Evolutionary conservation across 1,140 invertebrate genomes (phyloP).

Genomic region (Euschistus heros): DNA sequence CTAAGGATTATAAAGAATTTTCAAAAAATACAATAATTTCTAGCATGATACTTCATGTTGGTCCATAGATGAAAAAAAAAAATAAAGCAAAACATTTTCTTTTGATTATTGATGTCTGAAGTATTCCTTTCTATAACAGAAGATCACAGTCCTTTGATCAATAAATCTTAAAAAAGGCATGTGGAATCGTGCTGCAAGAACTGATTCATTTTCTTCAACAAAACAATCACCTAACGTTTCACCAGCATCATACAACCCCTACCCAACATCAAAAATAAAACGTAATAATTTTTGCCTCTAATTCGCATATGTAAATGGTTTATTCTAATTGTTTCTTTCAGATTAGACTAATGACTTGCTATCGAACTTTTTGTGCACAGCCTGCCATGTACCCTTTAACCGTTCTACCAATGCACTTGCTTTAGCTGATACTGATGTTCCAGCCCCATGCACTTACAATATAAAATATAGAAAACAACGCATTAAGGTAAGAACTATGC

Average conservation of each 20-base stretch:
- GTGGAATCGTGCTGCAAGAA: no score
- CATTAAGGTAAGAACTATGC: constrained; percentile 19
- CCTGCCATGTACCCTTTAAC: constrained; percentile 6
- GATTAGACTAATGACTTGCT: constrained; percentile 13
- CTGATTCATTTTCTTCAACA: no score
- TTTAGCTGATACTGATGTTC: constrained; percentile 10
- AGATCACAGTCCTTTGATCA: no score
- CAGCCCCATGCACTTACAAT: constrained; percentile 17
- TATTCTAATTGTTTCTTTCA: not conserved
- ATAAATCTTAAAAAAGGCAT: no score
- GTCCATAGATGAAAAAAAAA: no score
- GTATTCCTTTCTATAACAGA: no score
- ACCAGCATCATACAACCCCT: not conserved
- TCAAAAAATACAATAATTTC: no score
- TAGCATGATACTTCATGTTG: no score
- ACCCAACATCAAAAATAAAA: not conserved
- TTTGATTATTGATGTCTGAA: no score
- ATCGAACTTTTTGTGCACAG: constrained; percentile 13
- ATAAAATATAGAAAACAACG: constrained; percentile 19
- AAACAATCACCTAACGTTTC: not conserved
- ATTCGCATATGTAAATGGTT: not conserved
- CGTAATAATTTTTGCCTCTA: not conserved
- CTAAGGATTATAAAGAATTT: no score
- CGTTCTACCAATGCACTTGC: constrained; percentile 6
- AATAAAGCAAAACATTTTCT: no score